phyloP scores from a whole-genome alignment of 2,113 vertebrate species.

The Pungitius pungitius region DNA sequence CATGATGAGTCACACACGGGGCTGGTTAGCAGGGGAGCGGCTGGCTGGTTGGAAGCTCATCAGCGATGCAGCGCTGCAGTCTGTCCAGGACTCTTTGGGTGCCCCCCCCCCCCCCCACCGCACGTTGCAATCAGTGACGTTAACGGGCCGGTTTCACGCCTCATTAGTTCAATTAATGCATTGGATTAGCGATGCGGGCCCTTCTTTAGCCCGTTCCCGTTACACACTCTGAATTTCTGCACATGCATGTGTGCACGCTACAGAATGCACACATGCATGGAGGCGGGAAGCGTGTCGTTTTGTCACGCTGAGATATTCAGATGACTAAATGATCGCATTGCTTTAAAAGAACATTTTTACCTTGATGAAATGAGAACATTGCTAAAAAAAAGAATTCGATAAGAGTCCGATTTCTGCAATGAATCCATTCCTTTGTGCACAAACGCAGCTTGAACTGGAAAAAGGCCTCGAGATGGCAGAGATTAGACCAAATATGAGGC shows the following conservation, averaged over 20 bases:
- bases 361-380: background rate
- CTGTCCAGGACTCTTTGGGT: slow-evolving; percentile 38
- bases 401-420: background rate
- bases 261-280: too few relatives aligned
- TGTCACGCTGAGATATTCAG: background rate
- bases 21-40: slow-evolving; percentile 64
- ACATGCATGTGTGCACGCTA: too few relatives aligned
- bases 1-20: slow-evolving; percentile 73
- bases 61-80: slow-evolving; percentile 63
- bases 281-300: too few relatives aligned
- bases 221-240: too few relatives aligned
- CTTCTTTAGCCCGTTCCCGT: too few relatives aligned
- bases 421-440: background rate
- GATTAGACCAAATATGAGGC: slow-evolving; percentile 25
- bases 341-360: background rate
- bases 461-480: background rate
- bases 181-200: slow-evolving; percentile 48
- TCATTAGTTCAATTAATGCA: slow-evolving; percentile 65
- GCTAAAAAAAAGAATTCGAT: background rate
- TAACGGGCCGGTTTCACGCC: slow-evolving; percentile 66
- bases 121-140: slow-evolving; percentile 61
- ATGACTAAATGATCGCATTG: background rate
- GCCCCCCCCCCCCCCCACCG: too few relatives aligned
- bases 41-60: slow-evolving; percentile 68
- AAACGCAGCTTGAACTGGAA: background rate